Percentiles rank a stretch among this genome's conserved stretches.
These are phyloP conservation scores for Drosophila repletoides DNA, from an alignment of 1,140 invertebrate species.

Conservation along the genomic window DNA sequence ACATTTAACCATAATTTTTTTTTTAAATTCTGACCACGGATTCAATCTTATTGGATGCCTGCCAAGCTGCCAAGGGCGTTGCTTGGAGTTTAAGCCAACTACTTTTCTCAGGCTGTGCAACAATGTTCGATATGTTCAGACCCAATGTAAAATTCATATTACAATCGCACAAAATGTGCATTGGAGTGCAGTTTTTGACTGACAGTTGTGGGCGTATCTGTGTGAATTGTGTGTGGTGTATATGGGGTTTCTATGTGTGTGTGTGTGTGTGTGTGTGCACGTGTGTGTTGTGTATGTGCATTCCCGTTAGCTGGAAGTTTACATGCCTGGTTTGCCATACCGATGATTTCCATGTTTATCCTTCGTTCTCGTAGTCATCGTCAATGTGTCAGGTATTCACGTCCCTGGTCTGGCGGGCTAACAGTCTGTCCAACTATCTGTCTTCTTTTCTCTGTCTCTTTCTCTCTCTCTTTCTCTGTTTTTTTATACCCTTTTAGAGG, in stretches of 20 bases:
- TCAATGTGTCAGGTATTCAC: constrained; percentile 32
- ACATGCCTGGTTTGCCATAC: constrained; percentile 26
- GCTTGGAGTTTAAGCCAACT: background rate
- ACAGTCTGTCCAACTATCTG: constrained; percentile 3
- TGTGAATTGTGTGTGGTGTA: background rate
- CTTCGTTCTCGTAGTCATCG: constrained; percentile 19
- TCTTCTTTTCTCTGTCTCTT: background rate
- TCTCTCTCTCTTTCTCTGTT: background rate
- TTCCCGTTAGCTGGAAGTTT: constrained; percentile 28
- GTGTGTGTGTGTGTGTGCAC: background rate
- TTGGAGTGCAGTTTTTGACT: constrained; percentile 67
- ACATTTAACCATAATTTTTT: background rate
- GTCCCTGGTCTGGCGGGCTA: constrained; percentile 1
- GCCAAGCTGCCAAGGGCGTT: constrained; percentile 21
- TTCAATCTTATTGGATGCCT: constrained; percentile 6
- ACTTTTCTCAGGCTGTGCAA: background rate
- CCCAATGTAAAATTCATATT: constrained; percentile 40
- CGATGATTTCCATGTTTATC: constrained; percentile 42
- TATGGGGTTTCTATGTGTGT: background rate
- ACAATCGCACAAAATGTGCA: constrained; percentile 62
- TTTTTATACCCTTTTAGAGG: background rate
- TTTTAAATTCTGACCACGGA: background rate
- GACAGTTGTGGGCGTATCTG: constrained; percentile 34
- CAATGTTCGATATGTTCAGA: constrained; percentile 45
- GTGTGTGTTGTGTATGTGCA: constrained; percentile 5